Percentiles rank a stretch among this genome's conserved stretches.
Evolutionary conservation across 1,140 invertebrate genomes (phyloP).

Genomic region (Saccostrea glomerata): DNA sequence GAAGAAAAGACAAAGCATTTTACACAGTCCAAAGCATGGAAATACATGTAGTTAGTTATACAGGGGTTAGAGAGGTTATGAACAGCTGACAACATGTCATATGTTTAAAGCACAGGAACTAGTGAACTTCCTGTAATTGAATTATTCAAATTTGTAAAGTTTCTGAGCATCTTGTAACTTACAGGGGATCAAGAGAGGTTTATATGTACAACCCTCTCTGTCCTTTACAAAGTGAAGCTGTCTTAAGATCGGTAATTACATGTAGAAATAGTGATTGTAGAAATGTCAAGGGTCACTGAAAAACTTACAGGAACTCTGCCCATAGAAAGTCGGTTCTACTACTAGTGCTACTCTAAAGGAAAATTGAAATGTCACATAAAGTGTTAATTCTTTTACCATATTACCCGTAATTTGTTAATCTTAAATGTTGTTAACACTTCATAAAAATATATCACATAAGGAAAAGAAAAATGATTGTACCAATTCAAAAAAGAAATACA

Average conservation of each 20-base stretch:
- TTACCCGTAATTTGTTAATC: no score
- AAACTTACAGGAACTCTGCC: no score
- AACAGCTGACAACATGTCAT: constrained; percentile 1
- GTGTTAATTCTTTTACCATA: no score
- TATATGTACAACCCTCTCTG: not conserved
- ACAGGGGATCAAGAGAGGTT: not conserved
- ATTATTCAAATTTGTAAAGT: not conserved
- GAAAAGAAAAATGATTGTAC: no score
- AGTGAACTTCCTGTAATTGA: not conserved
- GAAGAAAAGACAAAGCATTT: not conserved
- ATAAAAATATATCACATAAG: no score
- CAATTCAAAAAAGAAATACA: no score
- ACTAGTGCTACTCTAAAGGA: no score
- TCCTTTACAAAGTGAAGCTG: not conserved
- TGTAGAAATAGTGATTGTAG: not conserved
- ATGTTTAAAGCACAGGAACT: not conserved
- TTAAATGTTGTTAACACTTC: no score
- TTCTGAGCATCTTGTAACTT: not conserved
- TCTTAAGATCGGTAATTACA: not conserved
- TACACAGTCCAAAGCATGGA: no score
- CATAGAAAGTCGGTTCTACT: no score
- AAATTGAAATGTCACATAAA: no score
- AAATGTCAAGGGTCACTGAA: not conserved
- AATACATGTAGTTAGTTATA: not conserved
- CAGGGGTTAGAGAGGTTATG: not conserved